Percentiles rank a stretch among this genome's conserved stretches.
phyloP scores from a whole-genome alignment of 2,888 invertebrate genomes.

The Sinotaia quadrata region DNA sequence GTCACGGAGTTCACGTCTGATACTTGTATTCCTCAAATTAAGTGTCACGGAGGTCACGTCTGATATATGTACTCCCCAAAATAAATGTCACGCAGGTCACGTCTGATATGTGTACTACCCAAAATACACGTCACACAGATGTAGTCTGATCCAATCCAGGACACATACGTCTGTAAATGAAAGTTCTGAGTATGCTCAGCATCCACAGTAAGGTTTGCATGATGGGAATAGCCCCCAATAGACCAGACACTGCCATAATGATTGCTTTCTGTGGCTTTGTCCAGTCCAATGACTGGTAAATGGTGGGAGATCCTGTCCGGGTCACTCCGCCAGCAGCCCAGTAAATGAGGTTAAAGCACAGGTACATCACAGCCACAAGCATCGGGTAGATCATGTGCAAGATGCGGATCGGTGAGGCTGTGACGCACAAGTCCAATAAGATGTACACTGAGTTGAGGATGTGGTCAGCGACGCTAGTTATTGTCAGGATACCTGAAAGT shows the following conservation, averaged over 20 bases:
- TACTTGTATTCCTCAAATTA: no score
- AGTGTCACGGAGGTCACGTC: no score
- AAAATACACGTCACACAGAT: no score
- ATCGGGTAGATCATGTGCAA: slow-evolving; percentile 55
- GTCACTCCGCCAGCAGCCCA: slow-evolving; percentile 77
- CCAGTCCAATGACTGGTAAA: slow-evolving; percentile 84
- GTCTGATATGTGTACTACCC: no score
- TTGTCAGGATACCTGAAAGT: no score
- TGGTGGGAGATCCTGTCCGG: slow-evolving; percentile 78
- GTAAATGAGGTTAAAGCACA: slow-evolving; percentile 54
- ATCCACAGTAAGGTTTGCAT: not conserved
- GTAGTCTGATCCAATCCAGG: no score
- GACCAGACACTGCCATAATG: not conserved
- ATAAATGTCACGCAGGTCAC: no score
- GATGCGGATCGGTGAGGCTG: slow-evolving; percentile 55
- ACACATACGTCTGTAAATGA: no score
- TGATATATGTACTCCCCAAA: no score
- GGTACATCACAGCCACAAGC: slow-evolving; percentile 47
- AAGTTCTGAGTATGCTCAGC: no score
- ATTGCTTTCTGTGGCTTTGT: not conserved
- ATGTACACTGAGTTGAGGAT: slow-evolving; percentile 53
- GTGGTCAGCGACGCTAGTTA: no score
- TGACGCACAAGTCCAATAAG: slow-evolving; percentile 50
- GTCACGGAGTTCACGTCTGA: no score
- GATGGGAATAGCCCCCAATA: not conserved